Conservation (phyloP, 2,797 vertebrate genomes). For the Paedocypris micromegethes region DNA sequence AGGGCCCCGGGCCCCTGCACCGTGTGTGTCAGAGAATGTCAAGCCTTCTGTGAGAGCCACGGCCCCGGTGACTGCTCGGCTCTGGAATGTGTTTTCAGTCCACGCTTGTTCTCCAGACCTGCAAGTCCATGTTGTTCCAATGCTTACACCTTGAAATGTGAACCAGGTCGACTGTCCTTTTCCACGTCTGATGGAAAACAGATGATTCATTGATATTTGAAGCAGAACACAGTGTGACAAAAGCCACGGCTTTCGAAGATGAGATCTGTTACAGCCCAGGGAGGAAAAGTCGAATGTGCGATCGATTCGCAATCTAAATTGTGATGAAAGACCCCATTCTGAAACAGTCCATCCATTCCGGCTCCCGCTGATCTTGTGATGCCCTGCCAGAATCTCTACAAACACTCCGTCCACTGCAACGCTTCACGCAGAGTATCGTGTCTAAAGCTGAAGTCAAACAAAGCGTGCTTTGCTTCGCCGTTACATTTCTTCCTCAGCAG, state of each 20-base stretch:
- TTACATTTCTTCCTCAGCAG: slow-evolving; percentile 29
- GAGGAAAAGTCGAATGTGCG: slow-evolving; percentile 1
- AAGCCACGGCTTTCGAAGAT: slow-evolving; percentile 12
- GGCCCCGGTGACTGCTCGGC: slow-evolving; percentile 32
- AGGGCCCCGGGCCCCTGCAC: slow-evolving; percentile 20
- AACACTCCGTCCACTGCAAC: slow-evolving; percentile 18
- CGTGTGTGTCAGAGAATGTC: slow-evolving; percentile 18
- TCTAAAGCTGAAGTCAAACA: slow-evolving; percentile 27
- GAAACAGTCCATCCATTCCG: slow-evolving; percentile 17
- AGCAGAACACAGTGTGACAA: background rate
- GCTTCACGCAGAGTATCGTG: slow-evolving; percentile 32
- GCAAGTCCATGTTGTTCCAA: slow-evolving; percentile 12
- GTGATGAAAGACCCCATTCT: slow-evolving; percentile 27
- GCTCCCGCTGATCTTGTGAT: slow-evolving; percentile 17
- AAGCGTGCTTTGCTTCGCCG: slow-evolving; percentile 22
- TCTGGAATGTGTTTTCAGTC: slow-evolving; percentile 45
- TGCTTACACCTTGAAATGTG: slow-evolving; percentile 8
- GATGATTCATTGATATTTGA: background rate
- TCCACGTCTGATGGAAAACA: background rate
- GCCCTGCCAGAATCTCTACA: background rate
- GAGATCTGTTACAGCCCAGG: slow-evolving; percentile 13
- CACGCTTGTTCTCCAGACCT: slow-evolving; percentile 38
- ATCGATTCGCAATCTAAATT: slow-evolving; percentile 10
- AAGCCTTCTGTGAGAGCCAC: slow-evolving; percentile 11
- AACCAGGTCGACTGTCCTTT: background rate